These are phyloP conservation scores for Drosophila novamexicana DNA, from an alignment of 1,140 invertebrate species.

Conservation along the genomic window DNA sequence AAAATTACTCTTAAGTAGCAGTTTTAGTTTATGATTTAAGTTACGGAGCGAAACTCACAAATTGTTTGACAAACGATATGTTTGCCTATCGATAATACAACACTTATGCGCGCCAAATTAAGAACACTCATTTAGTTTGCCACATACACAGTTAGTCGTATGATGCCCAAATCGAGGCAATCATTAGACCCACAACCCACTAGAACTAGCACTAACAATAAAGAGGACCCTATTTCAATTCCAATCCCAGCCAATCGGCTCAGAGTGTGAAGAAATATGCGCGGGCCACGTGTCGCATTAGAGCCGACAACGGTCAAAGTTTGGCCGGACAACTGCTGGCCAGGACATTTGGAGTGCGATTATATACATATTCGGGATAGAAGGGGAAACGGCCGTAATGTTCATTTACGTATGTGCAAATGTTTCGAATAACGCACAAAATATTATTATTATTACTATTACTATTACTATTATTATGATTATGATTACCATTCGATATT, in stretches of 20 bases:
- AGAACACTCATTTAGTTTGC: constrained; percentile 2
- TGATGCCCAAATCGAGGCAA: constrained; percentile 47
- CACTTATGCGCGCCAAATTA: constrained; percentile 38
- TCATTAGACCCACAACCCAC: constrained; percentile 65
- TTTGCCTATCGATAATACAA: constrained; percentile 38
- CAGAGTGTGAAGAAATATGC: constrained; percentile 66
- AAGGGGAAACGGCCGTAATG: constrained; percentile 45
- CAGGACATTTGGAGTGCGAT: constrained; percentile 56
- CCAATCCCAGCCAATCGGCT: constrained; percentile 33
- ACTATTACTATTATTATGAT: constrained; percentile 77
- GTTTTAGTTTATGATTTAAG: constrained; percentile 37
- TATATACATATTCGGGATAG: constrained; percentile 69
- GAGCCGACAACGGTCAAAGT: constrained; percentile 26
- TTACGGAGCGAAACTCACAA: constrained; percentile 65
- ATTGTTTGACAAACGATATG: background rate
- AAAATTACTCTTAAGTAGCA: constrained; percentile 40
- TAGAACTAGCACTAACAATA: constrained; percentile 22
- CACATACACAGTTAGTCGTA: constrained; percentile 17
- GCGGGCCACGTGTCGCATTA: constrained; percentile 75
- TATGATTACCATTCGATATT: constrained; percentile 80
- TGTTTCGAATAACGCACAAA: constrained; percentile 67
- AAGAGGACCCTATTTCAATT: constrained; percentile 8
- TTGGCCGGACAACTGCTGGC: constrained; percentile 56
- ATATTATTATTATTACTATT: constrained; percentile 77
- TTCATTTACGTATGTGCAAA: constrained; percentile 77